phyloP scores from a whole-genome alignment of 2,888 invertebrate species.

The Apodemia duryi region DNA sequence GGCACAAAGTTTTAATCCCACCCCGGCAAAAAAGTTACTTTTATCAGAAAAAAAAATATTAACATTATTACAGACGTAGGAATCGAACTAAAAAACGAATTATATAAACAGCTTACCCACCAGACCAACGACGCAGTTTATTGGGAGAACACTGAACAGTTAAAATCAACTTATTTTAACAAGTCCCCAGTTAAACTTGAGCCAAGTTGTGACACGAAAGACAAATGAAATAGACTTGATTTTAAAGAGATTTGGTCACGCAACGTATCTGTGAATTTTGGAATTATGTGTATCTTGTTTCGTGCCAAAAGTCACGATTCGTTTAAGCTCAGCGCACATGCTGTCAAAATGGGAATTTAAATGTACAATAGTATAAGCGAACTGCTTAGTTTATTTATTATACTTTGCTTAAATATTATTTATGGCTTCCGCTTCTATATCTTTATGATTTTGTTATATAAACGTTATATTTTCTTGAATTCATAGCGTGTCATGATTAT shows the following conservation, averaged over 20 bases:
- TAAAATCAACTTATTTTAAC: constrained; percentile 17
- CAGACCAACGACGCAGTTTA: too few relatives aligned
- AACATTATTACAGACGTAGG: too few relatives aligned
- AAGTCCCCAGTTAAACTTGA: constrained; percentile 17
- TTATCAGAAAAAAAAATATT: too few relatives aligned
- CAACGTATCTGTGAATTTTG: constrained; percentile 19
- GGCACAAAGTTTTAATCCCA: too few relatives aligned
- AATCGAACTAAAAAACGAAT: too few relatives aligned
- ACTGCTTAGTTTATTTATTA: constrained; percentile 17
- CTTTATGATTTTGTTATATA: constrained; percentile 4
- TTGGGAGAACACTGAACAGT: too few relatives aligned
- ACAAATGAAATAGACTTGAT: constrained; percentile 20
- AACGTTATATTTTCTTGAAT: not conserved
- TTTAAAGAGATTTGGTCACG: constrained; percentile 21
- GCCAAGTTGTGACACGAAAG: constrained; percentile 21
- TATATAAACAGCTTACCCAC: too few relatives aligned
- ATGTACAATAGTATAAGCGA: constrained; percentile 21
- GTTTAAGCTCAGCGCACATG: constrained; percentile 17
- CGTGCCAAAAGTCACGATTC: constrained; percentile 24
- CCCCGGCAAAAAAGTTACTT: too few relatives aligned
- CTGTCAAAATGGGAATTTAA: constrained; percentile 22
- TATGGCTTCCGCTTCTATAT: constrained; percentile 3
- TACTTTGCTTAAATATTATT: constrained; percentile 11
- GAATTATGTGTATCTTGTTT: constrained; percentile 18
- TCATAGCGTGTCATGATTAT: not conserved